These are phyloP conservation scores for Nesidiocoris tenuis DNA, from an alignment of 2,888 invertebrate genomes.

Conservation along the genomic window DNA sequence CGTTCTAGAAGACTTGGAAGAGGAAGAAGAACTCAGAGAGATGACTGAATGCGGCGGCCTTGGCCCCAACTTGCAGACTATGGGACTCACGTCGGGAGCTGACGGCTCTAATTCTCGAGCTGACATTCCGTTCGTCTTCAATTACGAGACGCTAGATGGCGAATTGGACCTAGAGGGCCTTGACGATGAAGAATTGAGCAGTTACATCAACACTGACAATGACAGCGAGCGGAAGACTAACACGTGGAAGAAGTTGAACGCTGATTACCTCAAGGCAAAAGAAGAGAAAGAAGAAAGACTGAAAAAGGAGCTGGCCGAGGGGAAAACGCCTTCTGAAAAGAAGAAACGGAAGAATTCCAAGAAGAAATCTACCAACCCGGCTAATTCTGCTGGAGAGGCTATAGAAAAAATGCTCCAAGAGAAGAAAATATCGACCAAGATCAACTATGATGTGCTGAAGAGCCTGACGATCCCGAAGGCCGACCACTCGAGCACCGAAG, in stretches of 20 bases:
- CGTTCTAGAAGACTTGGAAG: constrained; percentile 55
- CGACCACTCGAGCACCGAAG: not conserved
- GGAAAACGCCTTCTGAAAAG: constrained; percentile 71
- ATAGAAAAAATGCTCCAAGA: constrained; percentile 95
- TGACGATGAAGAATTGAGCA: constrained; percentile 87
- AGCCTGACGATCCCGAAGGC: constrained; percentile 62
- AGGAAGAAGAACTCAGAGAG: constrained; percentile 42
- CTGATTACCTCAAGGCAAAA: constrained; percentile 79
- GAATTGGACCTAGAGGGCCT: constrained; percentile 72
- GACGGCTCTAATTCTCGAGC: constrained; percentile 18
- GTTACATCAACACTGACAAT: constrained; percentile 76
- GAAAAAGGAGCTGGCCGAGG: constrained; percentile 80
- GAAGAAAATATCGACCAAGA: constrained; percentile 93
- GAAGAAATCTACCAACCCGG: constrained; percentile 51
- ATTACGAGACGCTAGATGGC: constrained; percentile 52
- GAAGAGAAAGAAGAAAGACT: constrained; percentile 82
- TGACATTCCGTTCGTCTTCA: constrained; percentile 26
- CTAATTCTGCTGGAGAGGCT: constrained; percentile 69
- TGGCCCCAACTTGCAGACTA: constrained; percentile 64
- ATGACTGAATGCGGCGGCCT: constrained; percentile 18
- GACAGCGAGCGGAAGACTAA: constrained; percentile 79
- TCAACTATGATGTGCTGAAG: constrained; percentile 94
- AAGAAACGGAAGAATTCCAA: constrained; percentile 63
- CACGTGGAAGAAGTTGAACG: constrained; percentile 87
- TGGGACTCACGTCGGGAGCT: constrained; percentile 61